Percentiles rank a stretch among this genome's conserved stretches.
These are phyloP conservation scores for Acanthococcus lagerstroemiae DNA, from an alignment of 2,888 invertebrate species.

Conservation along the genomic window DNA sequence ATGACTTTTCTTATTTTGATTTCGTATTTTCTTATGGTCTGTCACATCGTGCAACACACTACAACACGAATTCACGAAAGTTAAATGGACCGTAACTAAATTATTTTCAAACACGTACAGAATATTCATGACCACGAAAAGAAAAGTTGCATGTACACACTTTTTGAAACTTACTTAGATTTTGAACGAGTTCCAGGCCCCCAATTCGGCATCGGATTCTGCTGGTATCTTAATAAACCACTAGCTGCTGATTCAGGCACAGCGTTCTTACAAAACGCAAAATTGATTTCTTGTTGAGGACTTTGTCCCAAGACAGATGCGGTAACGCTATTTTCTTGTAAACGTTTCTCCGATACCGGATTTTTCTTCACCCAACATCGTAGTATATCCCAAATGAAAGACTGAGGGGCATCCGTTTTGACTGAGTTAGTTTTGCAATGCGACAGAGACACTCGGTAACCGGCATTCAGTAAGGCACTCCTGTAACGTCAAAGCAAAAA, in stretches of 20 bases:
- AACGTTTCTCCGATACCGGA: slow-evolving; percentile 55
- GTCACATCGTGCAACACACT: background rate
- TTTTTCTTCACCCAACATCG: slow-evolving; percentile 63
- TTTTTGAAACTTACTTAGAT: slow-evolving; percentile 55
- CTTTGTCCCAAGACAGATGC: slow-evolving; percentile 25
- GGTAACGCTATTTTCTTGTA: slow-evolving; percentile 39
- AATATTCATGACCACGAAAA: background rate
- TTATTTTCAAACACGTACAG: background rate
- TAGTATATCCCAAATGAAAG: slow-evolving; percentile 84
- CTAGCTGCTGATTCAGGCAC: slow-evolving; percentile 67
- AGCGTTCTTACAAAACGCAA: slow-evolving; percentile 51
- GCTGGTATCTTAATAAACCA: slow-evolving; percentile 68
- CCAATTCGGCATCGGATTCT: slow-evolving; percentile 80
- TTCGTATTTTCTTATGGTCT: background rate
- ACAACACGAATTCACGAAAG: too few species aligned
- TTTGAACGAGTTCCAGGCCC: slow-evolving; percentile 78
- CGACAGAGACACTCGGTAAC: slow-evolving; percentile 82
- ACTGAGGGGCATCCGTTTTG: slow-evolving; percentile 83
- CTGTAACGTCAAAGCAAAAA: slow-evolving; percentile 41
- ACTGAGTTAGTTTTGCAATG: slow-evolving; percentile 80
- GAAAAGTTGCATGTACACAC: too few species aligned
- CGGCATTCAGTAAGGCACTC: slow-evolving; percentile 81
- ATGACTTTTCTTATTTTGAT: background rate
- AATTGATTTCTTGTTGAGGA: slow-evolving; percentile 21
- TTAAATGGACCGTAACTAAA: background rate